A percentile compares a stretch with the other conserved stretches of the same genome.
These are phyloP conservation scores for Nymphicus hollandicus DNA, from an alignment of 2,113 vertebrate species.

Conservation along the genomic window DNA sequence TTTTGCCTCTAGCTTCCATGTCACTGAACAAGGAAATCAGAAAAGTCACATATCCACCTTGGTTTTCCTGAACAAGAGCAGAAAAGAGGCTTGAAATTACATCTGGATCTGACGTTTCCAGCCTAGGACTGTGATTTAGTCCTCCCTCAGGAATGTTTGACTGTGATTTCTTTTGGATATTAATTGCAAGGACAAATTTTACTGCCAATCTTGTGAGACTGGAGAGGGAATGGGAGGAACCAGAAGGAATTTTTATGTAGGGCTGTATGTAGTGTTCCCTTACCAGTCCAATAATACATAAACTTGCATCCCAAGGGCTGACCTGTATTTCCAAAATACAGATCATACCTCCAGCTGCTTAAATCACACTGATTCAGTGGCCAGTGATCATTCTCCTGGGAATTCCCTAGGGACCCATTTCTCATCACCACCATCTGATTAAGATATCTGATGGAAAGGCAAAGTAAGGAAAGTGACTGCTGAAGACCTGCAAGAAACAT, in stretches of 20 bases:
- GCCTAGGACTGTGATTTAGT: fast-evolving
- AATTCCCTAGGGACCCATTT: neutral
- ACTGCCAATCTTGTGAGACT: neutral
- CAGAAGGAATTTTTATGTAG: neutral
- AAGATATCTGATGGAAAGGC: neutral
- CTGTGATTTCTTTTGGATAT: neutral
- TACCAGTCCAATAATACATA: neutral
- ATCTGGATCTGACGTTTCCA: neutral
- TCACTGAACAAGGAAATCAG: neutral
- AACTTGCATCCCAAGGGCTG: neutral
- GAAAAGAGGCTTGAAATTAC: neutral
- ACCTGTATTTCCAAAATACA: neutral
- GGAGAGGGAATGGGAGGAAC: neutral
- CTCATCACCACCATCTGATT: neutral
- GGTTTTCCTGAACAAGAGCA: neutral
- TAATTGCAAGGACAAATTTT: neutral
- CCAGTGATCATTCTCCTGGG: neutral
- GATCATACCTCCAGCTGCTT: neutral
- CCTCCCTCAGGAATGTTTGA: neutral
- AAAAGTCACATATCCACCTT: neutral
- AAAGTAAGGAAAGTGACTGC: neutral
- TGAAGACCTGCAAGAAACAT: neutral
- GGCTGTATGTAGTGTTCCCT: neutral
- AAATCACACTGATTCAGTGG: neutral
- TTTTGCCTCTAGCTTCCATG: neutral